phyloP scores from a whole-genome alignment of 2,113 vertebrate species.

The Gymnogyps californianus region DNA sequence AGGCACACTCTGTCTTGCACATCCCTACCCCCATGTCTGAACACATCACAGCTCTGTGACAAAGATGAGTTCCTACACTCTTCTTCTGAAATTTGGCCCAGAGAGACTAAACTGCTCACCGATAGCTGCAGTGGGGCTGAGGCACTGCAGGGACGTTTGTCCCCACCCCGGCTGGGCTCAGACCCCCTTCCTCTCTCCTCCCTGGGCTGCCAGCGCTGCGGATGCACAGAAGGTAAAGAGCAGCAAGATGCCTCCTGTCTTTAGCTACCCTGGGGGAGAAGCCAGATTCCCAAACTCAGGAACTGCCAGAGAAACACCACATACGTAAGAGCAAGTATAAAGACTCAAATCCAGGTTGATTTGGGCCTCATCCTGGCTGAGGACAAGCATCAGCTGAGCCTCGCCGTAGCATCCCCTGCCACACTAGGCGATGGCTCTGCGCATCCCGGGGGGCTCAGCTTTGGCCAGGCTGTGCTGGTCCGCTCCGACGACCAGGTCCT shows the following conservation, averaged over 20 bases:
- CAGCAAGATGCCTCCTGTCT: neutral
- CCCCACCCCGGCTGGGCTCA: neutral
- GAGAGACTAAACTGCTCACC: neutral
- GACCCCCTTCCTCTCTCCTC: neutral
- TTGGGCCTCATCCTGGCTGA: neutral
- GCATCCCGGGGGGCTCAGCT: rapidly evolving
- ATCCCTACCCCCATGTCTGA: neutral
- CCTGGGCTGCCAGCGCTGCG: rapidly evolving
- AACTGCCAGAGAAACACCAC: neutral
- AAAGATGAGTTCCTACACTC: neutral
- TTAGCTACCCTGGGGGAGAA: neutral
- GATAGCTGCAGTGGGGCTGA: neutral
- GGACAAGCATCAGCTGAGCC: neutral
- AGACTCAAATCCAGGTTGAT: neutral
- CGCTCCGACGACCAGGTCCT: rapidly evolving
- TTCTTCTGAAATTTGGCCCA: neutral
- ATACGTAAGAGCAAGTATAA: rapidly evolving
- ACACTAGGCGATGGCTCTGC: rapidly evolving
- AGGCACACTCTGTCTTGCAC: neutral
- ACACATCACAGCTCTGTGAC: neutral
- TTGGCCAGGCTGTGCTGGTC: neutral
- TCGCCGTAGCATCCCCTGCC: rapidly evolving
- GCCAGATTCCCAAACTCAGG: neutral
- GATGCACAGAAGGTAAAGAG: neutral
- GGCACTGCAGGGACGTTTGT: rapidly evolving